Conservation (phyloP, 1,140 invertebrate genomes). For the Bombus superbus region DNA sequence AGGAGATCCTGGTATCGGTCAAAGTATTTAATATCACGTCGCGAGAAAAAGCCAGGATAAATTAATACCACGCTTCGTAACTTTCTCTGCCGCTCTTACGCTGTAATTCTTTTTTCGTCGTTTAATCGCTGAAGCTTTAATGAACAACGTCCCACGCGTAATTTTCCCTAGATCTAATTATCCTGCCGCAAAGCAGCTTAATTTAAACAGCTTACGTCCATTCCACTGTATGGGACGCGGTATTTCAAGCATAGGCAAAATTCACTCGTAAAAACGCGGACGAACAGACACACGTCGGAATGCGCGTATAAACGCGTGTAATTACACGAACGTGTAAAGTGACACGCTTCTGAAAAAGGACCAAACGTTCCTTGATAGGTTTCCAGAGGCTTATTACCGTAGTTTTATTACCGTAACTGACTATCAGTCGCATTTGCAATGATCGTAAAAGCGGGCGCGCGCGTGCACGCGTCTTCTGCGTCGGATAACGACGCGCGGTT, state of each 20-base stretch:
- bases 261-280: background rate
- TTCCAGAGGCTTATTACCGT: background rate
- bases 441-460: conserved; percentile 38
- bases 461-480: background rate
- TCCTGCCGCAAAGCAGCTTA: background rate
- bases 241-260: background rate
- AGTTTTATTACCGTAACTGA: background rate
- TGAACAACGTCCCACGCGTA: too few species aligned
- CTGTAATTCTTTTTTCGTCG: background rate
- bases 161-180: conserved; percentile 1
- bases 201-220: conserved; percentile 3
- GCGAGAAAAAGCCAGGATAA: background rate
- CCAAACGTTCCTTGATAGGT: background rate
- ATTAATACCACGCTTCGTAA: background rate
- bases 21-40: conserved; percentile 1
- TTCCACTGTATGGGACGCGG: background rate
- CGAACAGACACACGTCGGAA: too few species aligned
- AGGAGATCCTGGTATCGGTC: background rate
- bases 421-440: conserved; percentile 30
- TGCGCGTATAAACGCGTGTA: background rate
- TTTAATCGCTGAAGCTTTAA: background rate
- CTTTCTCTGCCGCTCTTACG: background rate
- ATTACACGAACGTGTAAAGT: background rate
- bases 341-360: too few species aligned
- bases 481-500: conserved; percentile 55